These are phyloP conservation scores for Falcunculus frontatus DNA, from an alignment of 2,113 vertebrate genomes.

Conservation along the genomic window DNA sequence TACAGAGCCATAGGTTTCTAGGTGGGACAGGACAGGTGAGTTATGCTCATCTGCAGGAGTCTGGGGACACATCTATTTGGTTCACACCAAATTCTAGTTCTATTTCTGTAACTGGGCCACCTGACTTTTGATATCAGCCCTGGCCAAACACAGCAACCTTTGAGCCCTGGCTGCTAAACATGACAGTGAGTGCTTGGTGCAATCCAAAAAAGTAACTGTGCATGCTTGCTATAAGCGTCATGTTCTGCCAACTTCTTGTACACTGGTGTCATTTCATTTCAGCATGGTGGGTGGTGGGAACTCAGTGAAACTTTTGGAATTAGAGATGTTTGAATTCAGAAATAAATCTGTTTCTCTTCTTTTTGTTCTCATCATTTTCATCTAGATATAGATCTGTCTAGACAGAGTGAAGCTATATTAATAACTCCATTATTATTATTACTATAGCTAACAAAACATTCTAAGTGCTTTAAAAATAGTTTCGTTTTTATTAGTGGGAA, in stretches of 20 bases:
- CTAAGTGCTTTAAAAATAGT: constrained; percentile 20
- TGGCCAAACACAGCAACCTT: background rate
- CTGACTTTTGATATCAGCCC: background rate
- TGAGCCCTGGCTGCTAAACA: background rate
- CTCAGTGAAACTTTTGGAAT: background rate
- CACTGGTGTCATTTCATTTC: background rate
- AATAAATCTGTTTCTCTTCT: constrained; percentile 10
- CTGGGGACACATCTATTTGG: background rate
- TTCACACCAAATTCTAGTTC: background rate
- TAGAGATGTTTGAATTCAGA: background rate
- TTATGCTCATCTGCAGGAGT: background rate
- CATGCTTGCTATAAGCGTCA: background rate
- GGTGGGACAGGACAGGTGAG: background rate
- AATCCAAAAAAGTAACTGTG: background rate
- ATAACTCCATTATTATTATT: constrained; percentile 24
- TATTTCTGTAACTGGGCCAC: background rate
- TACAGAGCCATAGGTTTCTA: background rate
- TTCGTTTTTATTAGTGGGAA: background rate
- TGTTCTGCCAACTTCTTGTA: background rate
- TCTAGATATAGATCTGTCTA: constrained; percentile 37
- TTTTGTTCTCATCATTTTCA: background rate
- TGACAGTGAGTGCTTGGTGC: background rate
- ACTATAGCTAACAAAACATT: constrained; percentile 18
- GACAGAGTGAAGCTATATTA: constrained; percentile 18
- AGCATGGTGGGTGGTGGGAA: background rate